A percentile compares a stretch with the other conserved stretches of the same genome.
phyloP scores from a whole-genome alignment of 64 coral and sea anemone species.

The Montipora capricornis region DNA sequence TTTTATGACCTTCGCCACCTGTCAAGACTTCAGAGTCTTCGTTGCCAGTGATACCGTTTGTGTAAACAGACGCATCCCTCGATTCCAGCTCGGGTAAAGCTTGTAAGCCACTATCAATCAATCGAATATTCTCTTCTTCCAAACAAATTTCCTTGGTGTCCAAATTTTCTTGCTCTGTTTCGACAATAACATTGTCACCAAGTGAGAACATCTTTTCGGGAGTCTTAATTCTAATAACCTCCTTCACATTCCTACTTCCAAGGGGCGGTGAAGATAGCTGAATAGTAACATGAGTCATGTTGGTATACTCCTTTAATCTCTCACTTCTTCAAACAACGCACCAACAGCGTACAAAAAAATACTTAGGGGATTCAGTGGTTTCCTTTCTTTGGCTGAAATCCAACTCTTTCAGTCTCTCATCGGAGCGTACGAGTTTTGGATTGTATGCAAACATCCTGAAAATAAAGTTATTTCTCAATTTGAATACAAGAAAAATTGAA shows the following conservation, averaged over 20 bases:
- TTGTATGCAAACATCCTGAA: background rate
- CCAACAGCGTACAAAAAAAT: background rate
- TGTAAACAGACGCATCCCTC: background rate
- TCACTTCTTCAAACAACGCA: background rate
- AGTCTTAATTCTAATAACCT: slow-evolving; percentile 70
- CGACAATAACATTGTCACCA: slow-evolving; percentile 3
- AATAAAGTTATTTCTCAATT: background rate
- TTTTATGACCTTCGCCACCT: background rate
- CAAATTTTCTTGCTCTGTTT: background rate
- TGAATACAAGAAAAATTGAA: slow-evolving; percentile 1
- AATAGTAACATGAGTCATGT: slow-evolving; percentile 68
- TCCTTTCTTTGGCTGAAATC: slow-evolving; percentile 17
- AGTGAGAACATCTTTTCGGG: slow-evolving; percentile 58
- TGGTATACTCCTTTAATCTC: background rate
- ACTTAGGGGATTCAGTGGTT: background rate
- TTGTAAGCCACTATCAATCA: background rate
- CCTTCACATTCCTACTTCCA: slow-evolving; percentile 23
- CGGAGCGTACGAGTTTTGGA: background rate
- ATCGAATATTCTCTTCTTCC: background rate
- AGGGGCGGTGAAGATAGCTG: slow-evolving; percentile 32
- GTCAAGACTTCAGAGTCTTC: background rate
- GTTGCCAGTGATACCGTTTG: background rate
- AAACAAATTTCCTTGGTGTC: background rate
- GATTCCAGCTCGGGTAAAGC: background rate
- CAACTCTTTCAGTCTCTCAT: slow-evolving; percentile 1